Conservation (phyloP, 2,113 vertebrate genomes). For the Desmodus rotundus region DNA sequence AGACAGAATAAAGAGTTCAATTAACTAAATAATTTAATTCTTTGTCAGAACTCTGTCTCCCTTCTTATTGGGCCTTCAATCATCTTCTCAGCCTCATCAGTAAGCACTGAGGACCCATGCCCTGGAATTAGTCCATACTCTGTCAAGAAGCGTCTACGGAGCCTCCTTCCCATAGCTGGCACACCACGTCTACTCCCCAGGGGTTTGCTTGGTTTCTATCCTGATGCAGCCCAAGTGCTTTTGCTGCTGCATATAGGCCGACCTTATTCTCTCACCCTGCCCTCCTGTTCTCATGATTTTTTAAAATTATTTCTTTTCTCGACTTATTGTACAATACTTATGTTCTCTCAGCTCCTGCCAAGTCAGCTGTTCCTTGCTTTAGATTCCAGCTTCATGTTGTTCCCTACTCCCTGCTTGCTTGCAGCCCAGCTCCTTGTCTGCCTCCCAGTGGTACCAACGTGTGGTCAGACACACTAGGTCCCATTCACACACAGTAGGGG, state of each 20-base stretch:
- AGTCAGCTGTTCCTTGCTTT: neutral
- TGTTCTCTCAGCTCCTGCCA: neutral
- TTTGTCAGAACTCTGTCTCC: neutral
- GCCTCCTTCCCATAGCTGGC: neutral
- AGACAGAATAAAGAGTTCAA: neutral
- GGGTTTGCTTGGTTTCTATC: neutral
- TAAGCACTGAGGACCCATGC: neutral
- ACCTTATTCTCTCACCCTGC: neutral
- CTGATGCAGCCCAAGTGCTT: neutral
- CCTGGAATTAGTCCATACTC: neutral
- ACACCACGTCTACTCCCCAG: neutral
- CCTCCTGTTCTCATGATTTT: neutral
- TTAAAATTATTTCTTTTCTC: neutral
- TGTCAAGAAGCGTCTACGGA: neutral
- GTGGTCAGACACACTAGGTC: neutral
- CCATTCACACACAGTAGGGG: neutral
- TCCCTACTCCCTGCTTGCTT: neutral
- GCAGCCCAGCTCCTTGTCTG: neutral
- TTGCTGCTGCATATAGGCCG: neutral
- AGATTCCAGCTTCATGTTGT: neutral
- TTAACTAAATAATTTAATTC: neutral
- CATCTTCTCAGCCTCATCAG: neutral
- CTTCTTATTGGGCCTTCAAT: neutral
- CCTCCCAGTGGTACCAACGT: neutral
- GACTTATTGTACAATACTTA: neutral